Base-by-base conservation (phyloP, 2,888 invertebrate species). In the Ectemnius continuus region DNA sequence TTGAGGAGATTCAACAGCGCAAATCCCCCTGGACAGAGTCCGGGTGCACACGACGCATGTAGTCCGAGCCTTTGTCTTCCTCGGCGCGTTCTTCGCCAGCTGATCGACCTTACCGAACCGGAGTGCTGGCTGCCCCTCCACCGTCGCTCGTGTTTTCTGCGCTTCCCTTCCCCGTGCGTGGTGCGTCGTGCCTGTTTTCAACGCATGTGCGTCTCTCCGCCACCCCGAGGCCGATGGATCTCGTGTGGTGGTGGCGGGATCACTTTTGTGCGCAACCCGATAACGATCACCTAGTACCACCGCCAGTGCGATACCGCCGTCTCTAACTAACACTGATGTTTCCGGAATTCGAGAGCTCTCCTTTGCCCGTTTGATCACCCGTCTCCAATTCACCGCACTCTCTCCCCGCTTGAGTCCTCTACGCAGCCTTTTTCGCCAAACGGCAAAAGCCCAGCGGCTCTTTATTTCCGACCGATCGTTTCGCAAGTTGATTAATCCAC, bases 71-170 rank as follows among this genome's bases (percentile, higher is more conserved):
- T 71, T 74, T 81, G 70, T 75, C 65, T 72, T 77, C 26, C 56
- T 64, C 56, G 11, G 48, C 11, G 56, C 61, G 14, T 46, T 46
- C 63, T 28, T 48, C 52, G 57, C 64, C 70, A 70, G 68, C 74
- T 74, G 74, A 60, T 73, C 72, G 73, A 67, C 67, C 66, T 78
- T 70, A 69, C 70, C 28, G 20, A 66, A 36, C 36, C 36, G 36
- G 36, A 36, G 36, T 36, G 36, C 36, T 36, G 2, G 52, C n/a
- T 52, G 57, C 23, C 59, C 46, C 62, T 60, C 63, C 70, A 63
- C 63, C 62, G 46, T 5, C 59, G 18, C 4, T 57, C 13, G 16
- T 48, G 20, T 48, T 61, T 67, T 64, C 36, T 61, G 57, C 52
- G 14, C 3, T 52, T 52, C 52, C 52, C 52, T 52, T 52, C 26